These are phyloP conservation scores for Mimas tiliae DNA, from an alignment of 2,888 invertebrate genomes.

Conservation along the genomic window DNA sequence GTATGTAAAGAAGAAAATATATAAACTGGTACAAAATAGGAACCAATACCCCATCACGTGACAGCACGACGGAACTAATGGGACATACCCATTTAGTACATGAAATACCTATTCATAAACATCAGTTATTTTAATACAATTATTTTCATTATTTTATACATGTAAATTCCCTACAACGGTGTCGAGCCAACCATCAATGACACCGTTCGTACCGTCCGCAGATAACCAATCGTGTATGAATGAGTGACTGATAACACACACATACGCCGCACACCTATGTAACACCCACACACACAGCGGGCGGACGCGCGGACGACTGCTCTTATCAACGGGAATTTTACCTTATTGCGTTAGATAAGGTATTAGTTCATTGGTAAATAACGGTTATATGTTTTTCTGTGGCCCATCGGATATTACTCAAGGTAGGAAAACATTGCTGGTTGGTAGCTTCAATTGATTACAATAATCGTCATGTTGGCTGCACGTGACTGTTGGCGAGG, in stretches of 20 bases:
- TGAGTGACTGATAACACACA: conserved; percentile 49
- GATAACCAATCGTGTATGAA: conserved; percentile 41
- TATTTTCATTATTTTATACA: no score
- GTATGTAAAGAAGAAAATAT: no score
- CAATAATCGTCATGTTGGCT: no score
- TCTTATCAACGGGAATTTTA: conserved; percentile 46
- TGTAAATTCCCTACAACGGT: neutral
- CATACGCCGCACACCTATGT: conserved; percentile 25
- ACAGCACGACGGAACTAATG: no score
- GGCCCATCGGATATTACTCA: neutral
- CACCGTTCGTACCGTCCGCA: conserved; percentile 38
- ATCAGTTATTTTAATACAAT: no score
- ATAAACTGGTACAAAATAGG: no score
- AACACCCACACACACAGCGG: conserved; percentile 30
- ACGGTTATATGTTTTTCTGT: neutral
- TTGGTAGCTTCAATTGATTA: no score
- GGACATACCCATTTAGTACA: no score
- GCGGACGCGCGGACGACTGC: conserved; percentile 29
- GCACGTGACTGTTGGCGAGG: no score
- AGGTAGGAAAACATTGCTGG: neutral
- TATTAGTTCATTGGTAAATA: neutral
- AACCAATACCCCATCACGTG: no score
- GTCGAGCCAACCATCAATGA: conserved; percentile 46
- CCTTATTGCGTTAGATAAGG: conserved; percentile 42
- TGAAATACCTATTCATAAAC: no score